These are phyloP conservation scores for Hypotaenidia philippensis DNA, from an alignment of 2,797 vertebrate species.

Conservation along the genomic window DNA sequence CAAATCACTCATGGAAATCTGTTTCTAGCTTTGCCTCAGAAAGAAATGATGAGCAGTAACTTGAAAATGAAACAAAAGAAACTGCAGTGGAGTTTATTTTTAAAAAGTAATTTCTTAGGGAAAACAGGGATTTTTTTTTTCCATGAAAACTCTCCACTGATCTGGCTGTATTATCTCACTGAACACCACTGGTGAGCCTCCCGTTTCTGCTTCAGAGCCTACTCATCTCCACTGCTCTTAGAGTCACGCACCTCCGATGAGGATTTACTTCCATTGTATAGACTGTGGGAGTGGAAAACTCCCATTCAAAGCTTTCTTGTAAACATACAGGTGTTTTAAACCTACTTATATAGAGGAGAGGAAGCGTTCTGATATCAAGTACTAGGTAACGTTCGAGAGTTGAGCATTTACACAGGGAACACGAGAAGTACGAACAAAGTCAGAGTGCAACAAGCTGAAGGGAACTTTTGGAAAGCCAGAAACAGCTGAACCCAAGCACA, in stretches of 20 bases:
- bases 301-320: background rate
- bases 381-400: background rate
- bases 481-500: background rate
- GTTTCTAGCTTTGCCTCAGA: conserved; percentile 4
- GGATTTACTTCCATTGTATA: background rate
- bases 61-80: conserved; percentile 10
- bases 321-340: background rate
- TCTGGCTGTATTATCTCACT: background rate
- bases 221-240: conserved; percentile 10
- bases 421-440: background rate
- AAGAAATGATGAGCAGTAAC: background rate
- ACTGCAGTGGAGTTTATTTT: background rate
- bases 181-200: background rate
- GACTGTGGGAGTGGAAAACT: background rate
- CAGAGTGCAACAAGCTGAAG: background rate
- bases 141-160: background rate
- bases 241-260: background rate
- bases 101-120: background rate
- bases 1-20: background rate
- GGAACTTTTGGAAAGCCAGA: background rate
- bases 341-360: background rate
- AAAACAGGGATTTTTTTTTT: conserved; percentile 1
- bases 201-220: background rate
- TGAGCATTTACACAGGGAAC: background rate
- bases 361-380: background rate